These are phyloP conservation scores for Cossypha caffra DNA, from an alignment of 2,797 vertebrate genomes.

Conservation along the genomic window DNA sequence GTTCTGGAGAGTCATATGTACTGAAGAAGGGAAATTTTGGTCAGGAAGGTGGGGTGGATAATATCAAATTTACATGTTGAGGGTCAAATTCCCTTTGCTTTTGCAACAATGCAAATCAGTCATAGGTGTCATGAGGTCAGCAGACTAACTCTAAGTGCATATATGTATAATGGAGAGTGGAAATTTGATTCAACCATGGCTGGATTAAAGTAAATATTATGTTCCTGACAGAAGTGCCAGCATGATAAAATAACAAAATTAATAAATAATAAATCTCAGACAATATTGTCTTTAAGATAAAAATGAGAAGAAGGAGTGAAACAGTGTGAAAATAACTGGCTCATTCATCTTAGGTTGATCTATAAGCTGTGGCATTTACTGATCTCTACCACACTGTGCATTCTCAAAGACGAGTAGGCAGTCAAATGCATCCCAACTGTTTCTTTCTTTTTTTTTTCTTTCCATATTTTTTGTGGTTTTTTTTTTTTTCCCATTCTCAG, in stretches of 20 bases:
- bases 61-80: neutral
- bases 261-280: constrained; percentile 2
- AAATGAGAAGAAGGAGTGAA: neutral
- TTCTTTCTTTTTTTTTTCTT: neutral
- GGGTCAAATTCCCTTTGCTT: neutral
- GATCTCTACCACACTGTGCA: neutral
- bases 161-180: neutral
- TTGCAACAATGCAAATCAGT: neutral
- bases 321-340: constrained; percentile 23
- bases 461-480: neutral
- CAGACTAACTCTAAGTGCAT: neutral
- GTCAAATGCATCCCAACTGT: neutral
- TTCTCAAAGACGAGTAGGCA: neutral
- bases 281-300: constrained; percentile 2
- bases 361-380: constrained; percentile 16
- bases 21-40: neutral
- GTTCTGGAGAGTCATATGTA: neutral
- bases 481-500: neutral
- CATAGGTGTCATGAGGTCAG: neutral
- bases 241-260: constrained; percentile 2
- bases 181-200: neutral
- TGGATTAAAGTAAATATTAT: neutral
- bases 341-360: constrained; percentile 37
- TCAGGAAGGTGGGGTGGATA: neutral
- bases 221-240: neutral